Evolutionary conservation across 2,113 vertebrate genomes (phyloP), one percentile per base, ranked within the genome.

Genomic region (Oceanodroma tethys): DNA sequence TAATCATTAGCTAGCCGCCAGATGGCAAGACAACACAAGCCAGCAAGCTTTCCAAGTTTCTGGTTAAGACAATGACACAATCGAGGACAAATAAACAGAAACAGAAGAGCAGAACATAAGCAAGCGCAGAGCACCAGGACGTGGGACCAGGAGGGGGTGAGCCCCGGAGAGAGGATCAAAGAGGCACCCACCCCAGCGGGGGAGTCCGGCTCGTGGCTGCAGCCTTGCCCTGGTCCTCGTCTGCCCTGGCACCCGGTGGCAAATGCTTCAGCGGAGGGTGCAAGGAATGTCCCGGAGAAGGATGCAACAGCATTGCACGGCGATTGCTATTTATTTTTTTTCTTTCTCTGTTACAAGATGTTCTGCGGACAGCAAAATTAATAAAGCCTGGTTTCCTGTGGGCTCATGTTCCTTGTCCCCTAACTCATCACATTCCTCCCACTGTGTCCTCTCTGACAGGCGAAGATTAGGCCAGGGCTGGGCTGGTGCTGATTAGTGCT

Each of bases 51-150:
- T 95, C 93, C 97, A 98, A 92, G 93, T 62, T 79, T 91, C 96
- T 97, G 92, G 58, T 93, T 66, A 66, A 96, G 97, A 97, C 97
- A 97, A 95, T 81, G 97, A 94, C 96, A 96, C 94, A 90, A 58
- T 2, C 1, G 81, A 96, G 96, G 97, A 96, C 95, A 97, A 97
- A 97, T 94, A 97, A 97, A 98, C 97, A 97, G 97, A 95, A 95
- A 50, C 92, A 97, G 97, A 98, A 97, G 94, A 91, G 76, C 71
- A 56, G 81, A 92, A 60, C 1, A 0, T 23, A 47, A 71, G 89
- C 1, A 48, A 68, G 10, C 12, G 42, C 58, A 21, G 65, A 90
- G 79, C 66, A 71, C 38, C 15, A 9, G 62, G 84, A 52, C 3
- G 2, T 5, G 7, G 40, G 60, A 56, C 34, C 48, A 47, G 74